Evolutionary conservation across 2,888 invertebrate genomes (phyloP), one percentile per base, ranked within the genome.

Genomic region (Acanthopleura granulata): DNA sequence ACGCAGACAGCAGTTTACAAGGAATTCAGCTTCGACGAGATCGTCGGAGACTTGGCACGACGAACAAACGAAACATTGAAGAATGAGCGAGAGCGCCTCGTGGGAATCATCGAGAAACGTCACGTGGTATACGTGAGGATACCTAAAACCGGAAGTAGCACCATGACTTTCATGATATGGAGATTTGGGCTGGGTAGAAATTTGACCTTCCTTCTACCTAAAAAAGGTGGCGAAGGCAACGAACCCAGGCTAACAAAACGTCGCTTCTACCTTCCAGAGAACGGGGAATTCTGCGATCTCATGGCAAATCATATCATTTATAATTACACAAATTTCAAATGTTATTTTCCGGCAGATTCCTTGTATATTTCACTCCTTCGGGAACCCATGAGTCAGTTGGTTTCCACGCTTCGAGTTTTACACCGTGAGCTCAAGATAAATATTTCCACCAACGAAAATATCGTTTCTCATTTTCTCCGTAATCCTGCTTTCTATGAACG

Each of bases 91-190:
- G 4, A 40, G 9, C 40, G 40, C 40, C 4, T 40, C 40, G 40
- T 9, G 40, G 40, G 40, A 40, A 40, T 6, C 40, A 40, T 12
- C 22, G 66, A 66, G 66, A 18, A 66, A 16, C 66, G 66, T 27
- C 66, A 66, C 66, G 16, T 66, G 66, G 14, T 66, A 1, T 66
- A 66, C 29, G 25, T 66, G 6, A 66, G 66, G 29, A 66, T 66
- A 12, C 66, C 66, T 66, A 66, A 66, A 27, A 66, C 66, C 66
- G 66, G 66, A 66, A 66, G 66, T 66, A 66, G 25, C 29, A 66
- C 66, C 22, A 66, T 66, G 66, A 66, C 66, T 6, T 66, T 66
- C 29, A 22, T 66, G 16, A 15, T 66, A 6, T 66, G 66, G 66
- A 66, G 66, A 66, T 66, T 66, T 27, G 66, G 66, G 15, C 29